Evolutionary conservation across 2,113 vertebrate species (phyloP), one percentile per base, ranked within the genome.

Genomic region (Albula glossodonta): DNA sequence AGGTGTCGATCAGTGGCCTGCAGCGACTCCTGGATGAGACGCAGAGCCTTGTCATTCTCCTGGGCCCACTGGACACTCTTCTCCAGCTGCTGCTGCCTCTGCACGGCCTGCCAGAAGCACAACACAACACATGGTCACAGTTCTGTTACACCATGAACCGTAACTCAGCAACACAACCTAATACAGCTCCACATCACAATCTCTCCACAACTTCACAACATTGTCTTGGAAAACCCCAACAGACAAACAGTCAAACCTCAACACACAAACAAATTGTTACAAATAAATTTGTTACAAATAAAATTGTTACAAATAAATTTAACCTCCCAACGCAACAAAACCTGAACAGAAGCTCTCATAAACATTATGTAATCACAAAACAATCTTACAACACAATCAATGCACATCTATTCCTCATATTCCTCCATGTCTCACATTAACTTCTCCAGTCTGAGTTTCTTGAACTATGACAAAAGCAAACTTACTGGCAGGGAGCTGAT

Each of bases 41-140:
- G 93, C 63, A 99, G 96, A 0, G 95, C 93, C 94, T 96, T 96
- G 96, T 99, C 98, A 15, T 96, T 96, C 93, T 99, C 97, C 92
- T 97, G 97, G 19, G 96, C 96, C 91, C 95, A 96, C 9, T 97
- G 97, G 86, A 98, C 94, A 74, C 95, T 97, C 91, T 96, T 96
- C 92, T 98, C 97, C 89, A 99, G 97, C 90, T 96, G 95, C 90
- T 97, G 97, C 88, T 95, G 96, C 90, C 96, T 96, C 83, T 96
- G 96, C 79, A 95, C 92, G 0, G 96, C 97, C 98, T 99, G 92
- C 86, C 53, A 56, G n/a, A 85, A 84, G n/a, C 63, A 84, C 51
- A 84, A 22, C 84, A 51, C 1, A 48, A 15, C 82, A 83, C 51
- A 77, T 2, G 4, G 4, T 78, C 19, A 82, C 53, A 81, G 25